A percentile compares a stretch with the other conserved stretches of the same genome.
Evolutionary conservation across 2,888 invertebrate species (phyloP).

Genomic region (Stenichneumon culpator): DNA sequence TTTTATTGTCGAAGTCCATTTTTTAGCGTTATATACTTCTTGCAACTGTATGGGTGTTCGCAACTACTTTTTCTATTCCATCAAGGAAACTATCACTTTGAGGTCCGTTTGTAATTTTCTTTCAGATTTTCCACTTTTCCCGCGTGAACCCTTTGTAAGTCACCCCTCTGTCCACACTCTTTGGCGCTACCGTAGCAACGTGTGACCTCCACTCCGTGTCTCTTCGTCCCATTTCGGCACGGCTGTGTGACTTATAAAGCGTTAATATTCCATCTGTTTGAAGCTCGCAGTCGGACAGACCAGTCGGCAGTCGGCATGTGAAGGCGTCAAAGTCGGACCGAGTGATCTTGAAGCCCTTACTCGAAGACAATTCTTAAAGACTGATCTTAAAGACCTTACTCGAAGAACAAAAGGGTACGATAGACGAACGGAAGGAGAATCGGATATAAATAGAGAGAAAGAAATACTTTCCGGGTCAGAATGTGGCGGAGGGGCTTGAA

Average conservation of each 20-base stretch:
- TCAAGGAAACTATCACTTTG: background rate
- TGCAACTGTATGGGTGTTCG: background rate
- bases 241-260: too few species aligned
- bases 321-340: background rate
- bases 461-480: constrained; percentile 52
- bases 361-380: background rate
- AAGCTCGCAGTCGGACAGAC: background rate
- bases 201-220: too few species aligned
- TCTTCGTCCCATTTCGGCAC: too few species aligned
- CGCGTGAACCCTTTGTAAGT: too few species aligned
- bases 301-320: too few species aligned
- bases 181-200: too few species aligned
- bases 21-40: constrained; percentile 16
- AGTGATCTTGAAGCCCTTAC: background rate
- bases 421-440: constrained; percentile 9
- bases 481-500: constrained; percentile 33
- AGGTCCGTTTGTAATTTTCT: too few species aligned
- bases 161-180: too few species aligned
- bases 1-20: constrained; percentile 33
- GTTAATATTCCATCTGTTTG: background rate
- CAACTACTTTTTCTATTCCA: background rate
- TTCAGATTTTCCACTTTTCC: background rate
- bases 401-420: background rate
- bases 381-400: background rate
- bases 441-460: constrained; percentile 32